Conservation (phyloP, 2,113 vertebrate genomes). For the Emydura subglobosa region DNA sequence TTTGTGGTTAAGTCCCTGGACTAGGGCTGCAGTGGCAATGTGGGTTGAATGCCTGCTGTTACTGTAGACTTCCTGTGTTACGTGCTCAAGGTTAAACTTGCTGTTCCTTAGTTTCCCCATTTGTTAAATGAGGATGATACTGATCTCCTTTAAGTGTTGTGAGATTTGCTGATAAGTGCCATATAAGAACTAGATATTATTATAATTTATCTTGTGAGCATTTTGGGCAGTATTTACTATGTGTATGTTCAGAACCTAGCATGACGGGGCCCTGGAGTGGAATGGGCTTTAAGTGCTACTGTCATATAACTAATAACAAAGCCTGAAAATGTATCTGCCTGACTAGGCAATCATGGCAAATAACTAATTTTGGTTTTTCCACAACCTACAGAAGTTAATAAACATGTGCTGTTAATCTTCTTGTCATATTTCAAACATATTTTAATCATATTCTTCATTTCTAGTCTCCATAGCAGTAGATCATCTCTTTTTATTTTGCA, state of each 20-base stretch:
- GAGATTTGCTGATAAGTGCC: not conserved
- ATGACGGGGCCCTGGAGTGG: not conserved
- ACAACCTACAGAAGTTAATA: not conserved
- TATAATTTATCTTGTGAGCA: not conserved
- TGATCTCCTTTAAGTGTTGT: not conserved
- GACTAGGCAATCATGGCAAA: not conserved
- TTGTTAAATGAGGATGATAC: not conserved
- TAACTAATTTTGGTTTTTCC: not conserved
- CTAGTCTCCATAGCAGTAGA: not conserved
- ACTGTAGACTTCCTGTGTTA: not conserved
- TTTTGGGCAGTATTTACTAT: not conserved
- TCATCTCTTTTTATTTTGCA: not conserved
- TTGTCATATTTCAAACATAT: not conserved
- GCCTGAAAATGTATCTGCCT: not conserved
- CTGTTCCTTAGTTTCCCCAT: not conserved
- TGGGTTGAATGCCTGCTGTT: not conserved
- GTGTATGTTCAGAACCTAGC: not conserved
- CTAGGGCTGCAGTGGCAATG: not conserved
- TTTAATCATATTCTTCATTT: conserved; percentile 4
- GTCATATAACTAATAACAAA: not conserved
- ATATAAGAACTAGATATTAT: not conserved
- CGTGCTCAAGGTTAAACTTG: not conserved
- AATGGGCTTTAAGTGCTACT: not conserved
- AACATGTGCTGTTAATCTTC: rapidly evolving
- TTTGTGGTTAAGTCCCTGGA: not conserved